Conservation (phyloP, 2,888 invertebrate genomes). For the Omphaloscelis lunosa region DNA sequence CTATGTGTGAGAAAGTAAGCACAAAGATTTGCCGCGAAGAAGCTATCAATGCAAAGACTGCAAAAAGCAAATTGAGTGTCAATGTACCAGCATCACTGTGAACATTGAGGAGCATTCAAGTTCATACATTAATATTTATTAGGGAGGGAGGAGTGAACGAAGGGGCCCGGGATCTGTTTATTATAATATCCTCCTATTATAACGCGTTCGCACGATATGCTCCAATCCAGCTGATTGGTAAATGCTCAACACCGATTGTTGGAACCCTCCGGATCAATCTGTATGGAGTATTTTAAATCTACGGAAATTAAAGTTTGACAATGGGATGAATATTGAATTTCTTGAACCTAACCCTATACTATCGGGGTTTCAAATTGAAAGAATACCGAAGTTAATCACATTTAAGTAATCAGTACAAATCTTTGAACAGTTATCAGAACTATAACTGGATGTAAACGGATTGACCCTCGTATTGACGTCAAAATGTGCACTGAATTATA, state of each 20-base stretch:
- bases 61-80: constrained; percentile 88
- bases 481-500: constrained; percentile 71
- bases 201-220: constrained; percentile 89
- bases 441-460: constrained; percentile 66
- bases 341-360: constrained; percentile 26
- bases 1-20: constrained; percentile 28
- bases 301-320: constrained; percentile 28
- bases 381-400: background rate
- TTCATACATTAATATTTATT: constrained; percentile 90
- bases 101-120: constrained; percentile 86
- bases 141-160: constrained; percentile 80
- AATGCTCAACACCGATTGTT: constrained; percentile 68
- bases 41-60: constrained; percentile 69
- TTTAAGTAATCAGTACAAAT: constrained; percentile 24
- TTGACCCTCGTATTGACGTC: constrained; percentile 73
- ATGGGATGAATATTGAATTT: constrained; percentile 40
- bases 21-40: constrained; percentile 68
- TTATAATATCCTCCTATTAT: constrained; percentile 90
- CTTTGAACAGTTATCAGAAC: constrained; percentile 15
- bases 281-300: constrained; percentile 34
- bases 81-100: constrained; percentile 89
- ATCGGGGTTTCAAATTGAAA: background rate
- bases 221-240: constrained; percentile 81
- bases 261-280: constrained; percentile 55
- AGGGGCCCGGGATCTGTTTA: constrained; percentile 89